Base-by-base conservation (phyloP, 1,140 invertebrate genomes). In the Zaprionus lachaisei region DNA sequence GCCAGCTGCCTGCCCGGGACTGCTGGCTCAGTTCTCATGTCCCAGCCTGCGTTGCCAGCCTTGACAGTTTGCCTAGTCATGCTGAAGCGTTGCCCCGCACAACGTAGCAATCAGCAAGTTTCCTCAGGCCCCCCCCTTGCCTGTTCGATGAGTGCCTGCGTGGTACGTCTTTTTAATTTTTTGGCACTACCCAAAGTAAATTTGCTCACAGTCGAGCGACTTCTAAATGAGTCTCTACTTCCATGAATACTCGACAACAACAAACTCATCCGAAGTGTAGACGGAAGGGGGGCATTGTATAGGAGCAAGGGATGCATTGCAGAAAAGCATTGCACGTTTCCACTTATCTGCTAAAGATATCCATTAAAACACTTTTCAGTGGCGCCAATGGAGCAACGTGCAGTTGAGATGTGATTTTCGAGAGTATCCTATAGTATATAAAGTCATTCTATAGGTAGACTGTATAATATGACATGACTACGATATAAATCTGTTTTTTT, bases 11-110 rank as follows among this genome's bases (percentile, higher is more conserved):
- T 26, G 17, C n/a, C 14, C 22, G 28, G 14, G 55, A 12, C 15
- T 28, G 22, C 15, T n/a, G 26, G 26, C 26, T 15, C 47, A 5
- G 4, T 24, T 51, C 20, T 34, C 47, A 24, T 51, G 9, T 24
- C 11, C n/a, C 47, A 12, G 22, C 41, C 5, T 6, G 6, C 41
- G 41, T 9, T 47, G 41, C n/a, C 11, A 51, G 20, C 20, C 47
- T 71, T 72, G 73, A 61, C 61, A 65, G 55, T 61, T 47, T 65
- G 81, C 81, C 80, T 76, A 80, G 81, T 81, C 81, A 83, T 84
- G 81, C 78, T 70, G 66, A 80, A 84, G 80, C 69, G 60, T 73
- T 71, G 55, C 11, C 60, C 60, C 26, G 41, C 62, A 75, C 54
- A 58, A 56, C 38, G 41, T 14, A 51, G 41, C 70, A 63, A 71